phyloP scores from a whole-genome alignment of 2,888 invertebrate genomes.

The Apodemia mormo region DNA sequence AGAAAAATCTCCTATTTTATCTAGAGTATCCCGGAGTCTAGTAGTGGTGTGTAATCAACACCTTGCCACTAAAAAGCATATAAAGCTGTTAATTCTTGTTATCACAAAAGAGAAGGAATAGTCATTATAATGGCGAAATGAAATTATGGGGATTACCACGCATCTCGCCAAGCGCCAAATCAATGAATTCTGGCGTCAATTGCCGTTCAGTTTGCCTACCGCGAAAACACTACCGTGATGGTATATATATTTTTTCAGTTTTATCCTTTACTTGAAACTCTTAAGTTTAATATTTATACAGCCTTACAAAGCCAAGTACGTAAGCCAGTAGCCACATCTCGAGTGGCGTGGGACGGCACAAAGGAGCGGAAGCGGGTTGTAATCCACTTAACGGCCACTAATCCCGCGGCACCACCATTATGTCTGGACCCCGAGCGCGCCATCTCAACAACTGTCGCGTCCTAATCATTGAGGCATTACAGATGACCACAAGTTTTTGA shows the following conservation, averaged over 20 bases:
- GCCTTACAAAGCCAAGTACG: background rate
- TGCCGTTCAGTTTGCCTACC: too few species aligned
- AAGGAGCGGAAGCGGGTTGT: conserved; percentile 13
- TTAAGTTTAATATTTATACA: conserved; percentile 8
- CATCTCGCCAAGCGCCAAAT: too few species aligned
- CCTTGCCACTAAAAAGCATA: too few species aligned
- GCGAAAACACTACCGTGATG: too few species aligned
- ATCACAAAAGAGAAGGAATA: too few species aligned
- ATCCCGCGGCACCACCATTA: background rate
- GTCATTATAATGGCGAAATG: too few species aligned
- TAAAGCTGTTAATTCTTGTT: too few species aligned
- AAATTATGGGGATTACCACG: too few species aligned
- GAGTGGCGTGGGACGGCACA: background rate
- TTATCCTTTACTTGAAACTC: background rate
- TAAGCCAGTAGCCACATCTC: conserved; percentile 14
- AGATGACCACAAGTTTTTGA: background rate
- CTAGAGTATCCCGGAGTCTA: too few species aligned
- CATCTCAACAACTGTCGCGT: background rate
- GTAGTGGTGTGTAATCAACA: too few species aligned
- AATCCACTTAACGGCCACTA: conserved; percentile 9
- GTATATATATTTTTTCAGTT: background rate
- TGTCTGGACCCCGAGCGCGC: background rate
- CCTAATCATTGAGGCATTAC: background rate
- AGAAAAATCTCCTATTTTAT: too few species aligned
- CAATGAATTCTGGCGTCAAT: too few species aligned